A percentile compares a stretch with the other conserved stretches of the same genome.
Evolutionary conservation across 2,797 vertebrate species (phyloP).

Genomic region (Linurgus olivaceus): DNA sequence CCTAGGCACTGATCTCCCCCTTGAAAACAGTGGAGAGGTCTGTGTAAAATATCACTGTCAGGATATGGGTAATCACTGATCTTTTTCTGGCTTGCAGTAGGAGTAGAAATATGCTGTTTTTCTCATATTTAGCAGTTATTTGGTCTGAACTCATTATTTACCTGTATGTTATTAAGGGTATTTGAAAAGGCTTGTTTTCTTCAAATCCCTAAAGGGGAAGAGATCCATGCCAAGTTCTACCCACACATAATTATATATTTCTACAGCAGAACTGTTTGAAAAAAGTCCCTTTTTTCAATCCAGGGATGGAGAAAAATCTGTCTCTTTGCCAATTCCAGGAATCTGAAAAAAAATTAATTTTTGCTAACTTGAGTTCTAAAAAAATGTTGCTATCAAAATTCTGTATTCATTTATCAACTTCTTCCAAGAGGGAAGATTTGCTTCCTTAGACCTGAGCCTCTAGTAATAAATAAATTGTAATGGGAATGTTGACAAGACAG

Average conservation of each 20-base stretch:
- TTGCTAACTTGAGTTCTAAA: background rate
- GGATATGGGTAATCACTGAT: slow-evolving; percentile 52
- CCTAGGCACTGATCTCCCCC: slow-evolving; percentile 20
- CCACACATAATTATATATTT: slow-evolving; percentile 54
- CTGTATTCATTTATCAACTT: background rate
- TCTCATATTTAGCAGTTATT: slow-evolving; percentile 60
- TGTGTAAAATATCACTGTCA: slow-evolving; percentile 56
- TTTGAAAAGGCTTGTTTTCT: slow-evolving; percentile 58
- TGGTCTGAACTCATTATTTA: slow-evolving; percentile 56
- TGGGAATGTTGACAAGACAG: background rate
- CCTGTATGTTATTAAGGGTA: slow-evolving; percentile 47
- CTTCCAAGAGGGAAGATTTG: background rate
- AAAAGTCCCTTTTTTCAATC: background rate
- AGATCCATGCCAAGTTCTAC: slow-evolving; percentile 29
- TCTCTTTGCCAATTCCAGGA: background rate
- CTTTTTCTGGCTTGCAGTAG: slow-evolving; percentile 28
- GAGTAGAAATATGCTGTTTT: slow-evolving; percentile 51
- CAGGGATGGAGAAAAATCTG: background rate
- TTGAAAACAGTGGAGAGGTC: slow-evolving; percentile 31
- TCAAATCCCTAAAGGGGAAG: slow-evolving; percentile 47
- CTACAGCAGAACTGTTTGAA: background rate
- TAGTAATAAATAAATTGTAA: background rate
- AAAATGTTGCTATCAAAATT: background rate
- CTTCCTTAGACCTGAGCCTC: background rate
- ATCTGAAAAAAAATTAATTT: background rate